Evolutionary conservation across 2,888 invertebrate genomes (phyloP).

Genomic region (Drosophila antonietae): DNA sequence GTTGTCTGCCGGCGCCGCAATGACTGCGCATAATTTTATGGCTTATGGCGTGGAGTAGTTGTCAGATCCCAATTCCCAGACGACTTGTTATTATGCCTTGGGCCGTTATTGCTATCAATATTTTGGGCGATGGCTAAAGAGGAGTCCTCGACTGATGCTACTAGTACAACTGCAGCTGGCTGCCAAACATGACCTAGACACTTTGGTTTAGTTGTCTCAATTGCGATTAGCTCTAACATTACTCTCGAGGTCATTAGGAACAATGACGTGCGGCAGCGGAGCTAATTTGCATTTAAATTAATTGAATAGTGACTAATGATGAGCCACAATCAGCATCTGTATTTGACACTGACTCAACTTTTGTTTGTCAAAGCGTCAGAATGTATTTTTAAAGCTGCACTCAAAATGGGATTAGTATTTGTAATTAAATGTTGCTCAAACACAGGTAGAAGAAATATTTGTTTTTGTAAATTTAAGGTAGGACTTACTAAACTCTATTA

Average conservation of each 20-base stretch:
- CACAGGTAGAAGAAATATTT: not conserved
- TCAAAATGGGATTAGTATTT: slow-evolving; percentile 11
- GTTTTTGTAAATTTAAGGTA: not conserved
- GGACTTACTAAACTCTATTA: not conserved
- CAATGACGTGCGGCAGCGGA: not conserved
- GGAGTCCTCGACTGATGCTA: not conserved
- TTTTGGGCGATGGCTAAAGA: slow-evolving; percentile 22
- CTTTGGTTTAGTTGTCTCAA: slow-evolving; percentile 36
- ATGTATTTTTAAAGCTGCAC: slow-evolving; percentile 12
- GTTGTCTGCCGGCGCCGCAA: slow-evolving; percentile 63
- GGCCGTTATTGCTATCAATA: slow-evolving; percentile 54
- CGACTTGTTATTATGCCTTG: slow-evolving; percentile 48
- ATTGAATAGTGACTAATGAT: slow-evolving; percentile 44
- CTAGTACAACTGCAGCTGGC: slow-evolving; percentile 50
- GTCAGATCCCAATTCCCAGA: slow-evolving; percentile 27
- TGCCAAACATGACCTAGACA: slow-evolving; percentile 68
- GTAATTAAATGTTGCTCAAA: slow-evolving; percentile 34
- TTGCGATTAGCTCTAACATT: slow-evolving; percentile 25
- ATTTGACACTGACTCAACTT: slow-evolving; percentile 38
- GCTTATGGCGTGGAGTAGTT: slow-evolving; percentile 35
- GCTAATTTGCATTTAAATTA: slow-evolving; percentile 38
- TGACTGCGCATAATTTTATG: slow-evolving; percentile 79
- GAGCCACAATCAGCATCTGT: slow-evolving; percentile 1
- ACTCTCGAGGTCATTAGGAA: slow-evolving; percentile 40
- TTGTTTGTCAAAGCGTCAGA: slow-evolving; percentile 8